Evolutionary conservation across 2,113 vertebrate species (phyloP), one percentile per base, ranked within the genome.

Genomic region (Thalassarche chlororhynchos): DNA sequence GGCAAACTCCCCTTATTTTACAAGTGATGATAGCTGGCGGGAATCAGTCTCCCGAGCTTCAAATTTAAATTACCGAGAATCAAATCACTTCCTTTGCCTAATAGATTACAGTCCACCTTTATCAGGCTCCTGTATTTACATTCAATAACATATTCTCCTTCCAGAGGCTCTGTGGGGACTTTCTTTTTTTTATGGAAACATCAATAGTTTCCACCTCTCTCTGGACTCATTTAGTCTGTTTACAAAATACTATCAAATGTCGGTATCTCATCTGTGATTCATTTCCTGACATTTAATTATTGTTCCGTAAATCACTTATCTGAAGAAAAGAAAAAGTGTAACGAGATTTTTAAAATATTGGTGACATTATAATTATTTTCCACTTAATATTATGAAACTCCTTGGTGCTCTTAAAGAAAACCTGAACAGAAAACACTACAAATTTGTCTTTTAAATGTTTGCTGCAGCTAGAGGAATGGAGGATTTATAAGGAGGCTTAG

Each of bases 241-340:
- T 96, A 87, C 36, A 96, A 95, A 97, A 90, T 44, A 86, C 79
- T 57, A 72, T 94, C 90, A 95, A 95, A 83, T 93, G 51, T 82
- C 42, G 5, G 51, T 77, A 85, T 65, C 74, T 94, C 79, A 88
- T 91, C 66, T 52, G 79, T 79, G 82, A 94, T 93, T 97, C 71
- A 80, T 90, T 89, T 81, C 81, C 80, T 98, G 93, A 75, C 85
- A 83, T 97, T 98, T 96, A 91, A 87, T 97, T 95, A 84, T 84
- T 78, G 46, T 81, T 91, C 91, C 9, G 6, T 74, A 94, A 97
- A 93, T 95, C 49, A 82, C 77, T 96, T 87, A 31, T 8, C 46
- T 55, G 5, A 85, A 90, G 75, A 84, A 80, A 93, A 60, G 44
- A 29, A 96, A 91, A 88, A 69, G 12, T 29, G 6, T 72, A 93